Conservation (phyloP, 2,888 invertebrate species). For the Zelleria hepariella region DNA sequence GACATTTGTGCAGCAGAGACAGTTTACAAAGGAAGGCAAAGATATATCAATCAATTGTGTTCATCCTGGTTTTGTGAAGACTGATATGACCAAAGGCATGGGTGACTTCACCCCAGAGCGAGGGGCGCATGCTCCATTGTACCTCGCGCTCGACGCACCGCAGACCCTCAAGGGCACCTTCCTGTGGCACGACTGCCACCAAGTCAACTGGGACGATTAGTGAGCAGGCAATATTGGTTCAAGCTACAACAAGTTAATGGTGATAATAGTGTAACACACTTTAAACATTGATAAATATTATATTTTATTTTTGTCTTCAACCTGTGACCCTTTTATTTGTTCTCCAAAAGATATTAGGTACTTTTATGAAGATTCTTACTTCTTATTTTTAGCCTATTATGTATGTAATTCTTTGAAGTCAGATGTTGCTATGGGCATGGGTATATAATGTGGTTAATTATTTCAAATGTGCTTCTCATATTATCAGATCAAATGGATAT, state of each 20-base stretch:
- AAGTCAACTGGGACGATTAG: slow-evolving; percentile 67
- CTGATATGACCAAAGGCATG: slow-evolving; percentile 66
- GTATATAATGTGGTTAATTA: no score
- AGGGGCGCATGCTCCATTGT: slow-evolving; percentile 56
- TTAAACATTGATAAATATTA: slow-evolving; percentile 32
- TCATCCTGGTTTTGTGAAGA: slow-evolving; percentile 65
- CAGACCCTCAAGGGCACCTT: slow-evolving; percentile 59
- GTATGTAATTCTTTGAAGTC: no score
- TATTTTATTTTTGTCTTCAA: slow-evolving; percentile 4
- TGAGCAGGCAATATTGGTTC: slow-evolving; percentile 30
- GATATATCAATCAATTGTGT: slow-evolving; percentile 63
- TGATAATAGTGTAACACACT: slow-evolving; percentile 66
- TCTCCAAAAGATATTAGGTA: background rate
- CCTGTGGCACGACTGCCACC: slow-evolving; percentile 64
- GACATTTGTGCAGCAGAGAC: slow-evolving; percentile 61
- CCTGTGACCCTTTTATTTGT: background rate
- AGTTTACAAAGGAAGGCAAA: slow-evolving; percentile 61
- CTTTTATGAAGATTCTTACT: background rate
- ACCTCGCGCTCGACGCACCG: slow-evolving; percentile 58
- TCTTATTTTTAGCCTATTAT: no score
- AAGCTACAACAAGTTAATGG: slow-evolving; percentile 51
- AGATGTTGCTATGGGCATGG: no score
- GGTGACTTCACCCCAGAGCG: slow-evolving; percentile 60
- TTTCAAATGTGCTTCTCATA: no score
- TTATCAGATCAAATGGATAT: no score